Evolutionary conservation across 2,888 invertebrate species (phyloP), one percentile per base, ranked within the genome.

Genomic region (Digitonthophagus gazella): DNA sequence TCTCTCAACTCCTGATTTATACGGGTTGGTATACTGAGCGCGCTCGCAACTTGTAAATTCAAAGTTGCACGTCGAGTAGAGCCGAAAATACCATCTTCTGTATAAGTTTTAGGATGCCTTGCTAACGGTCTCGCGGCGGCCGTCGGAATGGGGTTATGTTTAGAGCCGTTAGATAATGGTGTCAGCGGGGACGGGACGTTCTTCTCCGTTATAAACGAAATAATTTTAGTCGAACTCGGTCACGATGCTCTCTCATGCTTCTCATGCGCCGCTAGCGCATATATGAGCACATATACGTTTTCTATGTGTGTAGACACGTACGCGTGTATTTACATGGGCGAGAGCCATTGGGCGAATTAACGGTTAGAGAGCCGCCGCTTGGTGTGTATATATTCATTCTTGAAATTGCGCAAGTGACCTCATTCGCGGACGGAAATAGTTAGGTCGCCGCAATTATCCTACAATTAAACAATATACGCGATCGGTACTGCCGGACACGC

Each of bases 351-450:
- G 16, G 58, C 8, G 58, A 18, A 61, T 20, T 11, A 19, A 20
- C 61, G 18, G 28, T 44, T 44, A 44, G 28, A 44, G 28, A 44
- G 72, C 73, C 70, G 72, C 73, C 70, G 72, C 73, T 74, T 74
- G 67, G 67, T 68, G 69, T 67, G 71, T 73, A 72, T 75, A 75
- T 75, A 74, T 75, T 72, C 72, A 72, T 73, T 74, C 72, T 73
- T 72, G 72, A 74, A 74, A 73, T 75, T 75, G 73, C 75, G 74
- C 74, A 75, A 75, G 71, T 73, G 75, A 71, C 75, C 74, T 73
- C 73, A 70, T 73, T 75, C 69, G 69, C 54, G 69, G 72, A 70
- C 74, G 75, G 74, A 75, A 75, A 75, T 75, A 75, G 68, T 71
- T 73, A 65, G 68, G 28, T 69, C 71, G 69, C 69, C 72, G 71